Percentiles rank a stretch among this genome's conserved stretches.
phyloP scores from a whole-genome alignment of 2,888 invertebrate species.

The Ptilodon capucinus region DNA sequence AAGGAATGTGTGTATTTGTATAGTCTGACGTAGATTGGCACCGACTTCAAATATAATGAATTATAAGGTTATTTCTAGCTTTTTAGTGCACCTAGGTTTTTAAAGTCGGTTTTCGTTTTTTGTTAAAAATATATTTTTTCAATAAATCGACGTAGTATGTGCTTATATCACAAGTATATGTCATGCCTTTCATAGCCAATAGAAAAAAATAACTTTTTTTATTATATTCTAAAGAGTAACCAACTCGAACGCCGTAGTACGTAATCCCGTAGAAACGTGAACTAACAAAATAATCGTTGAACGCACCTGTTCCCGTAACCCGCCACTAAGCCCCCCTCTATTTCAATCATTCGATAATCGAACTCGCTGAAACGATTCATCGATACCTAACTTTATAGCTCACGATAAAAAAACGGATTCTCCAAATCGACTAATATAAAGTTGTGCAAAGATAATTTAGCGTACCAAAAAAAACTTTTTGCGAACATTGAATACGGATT shows the following conservation, averaged over 20 bases:
- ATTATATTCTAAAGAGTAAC: constrained; percentile 11
- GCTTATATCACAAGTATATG: neutral
- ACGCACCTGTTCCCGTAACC: constrained; percentile 32
- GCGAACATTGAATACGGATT: constrained; percentile 30
- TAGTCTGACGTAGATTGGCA: too few relatives aligned
- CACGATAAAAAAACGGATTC: constrained; percentile 56
- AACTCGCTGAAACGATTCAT: constrained; percentile 65
- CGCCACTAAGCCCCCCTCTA: constrained; percentile 39
- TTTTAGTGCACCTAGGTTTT: too few relatives aligned
- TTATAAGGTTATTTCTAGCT: too few relatives aligned
- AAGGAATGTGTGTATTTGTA: too few relatives aligned
- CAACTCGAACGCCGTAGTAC: neutral
- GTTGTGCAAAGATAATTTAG: constrained; percentile 21
- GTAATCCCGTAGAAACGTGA: constrained; percentile 22
- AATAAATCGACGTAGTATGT: too few relatives aligned
- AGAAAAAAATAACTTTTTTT: constrained; percentile 18
- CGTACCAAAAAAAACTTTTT: constrained; percentile 6
- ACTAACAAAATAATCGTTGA: constrained; percentile 42
- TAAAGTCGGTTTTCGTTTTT: too few relatives aligned
- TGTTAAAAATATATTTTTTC: too few relatives aligned
- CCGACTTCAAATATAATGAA: too few relatives aligned
- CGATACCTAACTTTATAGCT: constrained; percentile 60
- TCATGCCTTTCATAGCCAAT: neutral
- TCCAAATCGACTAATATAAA: constrained; percentile 56
- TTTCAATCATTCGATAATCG: constrained; percentile 63